Evolutionary conservation across 1,140 invertebrate genomes (phyloP).

Genomic region (Brachystomella parvula): DNA sequence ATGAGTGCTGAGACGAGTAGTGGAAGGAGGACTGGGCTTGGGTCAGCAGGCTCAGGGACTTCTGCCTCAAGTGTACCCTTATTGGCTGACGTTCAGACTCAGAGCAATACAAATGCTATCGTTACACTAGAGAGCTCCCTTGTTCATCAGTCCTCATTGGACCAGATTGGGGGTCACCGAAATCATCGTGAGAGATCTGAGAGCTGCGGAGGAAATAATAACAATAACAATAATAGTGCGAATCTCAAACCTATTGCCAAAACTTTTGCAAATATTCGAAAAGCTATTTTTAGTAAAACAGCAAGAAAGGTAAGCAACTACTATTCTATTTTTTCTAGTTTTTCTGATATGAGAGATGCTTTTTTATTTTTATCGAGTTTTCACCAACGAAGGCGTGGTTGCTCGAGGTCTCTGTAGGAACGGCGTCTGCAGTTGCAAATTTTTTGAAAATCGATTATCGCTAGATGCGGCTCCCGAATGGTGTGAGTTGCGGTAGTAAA

Average conservation of each 20-base stretch:
- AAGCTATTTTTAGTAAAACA: conserved; percentile 39
- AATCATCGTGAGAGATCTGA: neutral
- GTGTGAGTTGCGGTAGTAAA: no score
- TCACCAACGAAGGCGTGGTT: no score
- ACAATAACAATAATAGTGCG: conserved; percentile 28
- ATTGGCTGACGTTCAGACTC: conserved; percentile 33
- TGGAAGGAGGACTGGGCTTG: conserved; percentile 9
- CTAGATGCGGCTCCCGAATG: no score
- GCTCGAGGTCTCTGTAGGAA: no score
- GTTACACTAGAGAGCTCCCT: conserved; percentile 29
- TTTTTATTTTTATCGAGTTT: no score
- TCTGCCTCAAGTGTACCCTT: conserved; percentile 32
- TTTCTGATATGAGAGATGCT: no score
- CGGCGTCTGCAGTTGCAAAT: no score
- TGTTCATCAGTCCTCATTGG: conserved; percentile 6
- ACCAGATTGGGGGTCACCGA: neutral
- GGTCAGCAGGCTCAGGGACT: conserved; percentile 11
- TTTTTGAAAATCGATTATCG: no score
- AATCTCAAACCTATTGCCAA: conserved; percentile 38
- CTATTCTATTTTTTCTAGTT: neutral
- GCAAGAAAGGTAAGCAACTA: conserved; percentile 36
- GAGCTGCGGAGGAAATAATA: neutral
- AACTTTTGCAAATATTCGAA: conserved; percentile 34
- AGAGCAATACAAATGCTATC: conserved; percentile 22
- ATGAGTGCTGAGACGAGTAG: conserved; percentile 16